Percentiles rank a stretch among this genome's conserved stretches.
Evolutionary conservation across 2,113 vertebrate genomes (phyloP).

Genomic region (Dasyprocta punctata): DNA sequence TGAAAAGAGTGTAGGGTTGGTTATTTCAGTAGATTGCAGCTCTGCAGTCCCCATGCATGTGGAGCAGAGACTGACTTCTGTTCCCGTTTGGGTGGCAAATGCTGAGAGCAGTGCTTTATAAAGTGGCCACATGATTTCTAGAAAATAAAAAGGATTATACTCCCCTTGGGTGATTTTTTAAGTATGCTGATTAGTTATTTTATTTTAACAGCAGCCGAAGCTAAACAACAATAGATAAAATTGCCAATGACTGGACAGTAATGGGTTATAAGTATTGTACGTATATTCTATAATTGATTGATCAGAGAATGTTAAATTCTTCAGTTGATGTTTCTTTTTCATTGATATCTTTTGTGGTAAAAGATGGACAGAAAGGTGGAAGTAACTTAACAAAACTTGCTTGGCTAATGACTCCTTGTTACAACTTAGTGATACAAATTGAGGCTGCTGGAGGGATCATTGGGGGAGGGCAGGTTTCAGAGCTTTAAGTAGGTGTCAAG

Average conservation of each 20-base stretch:
- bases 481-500: conserved; percentile 5
- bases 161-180: neutral
- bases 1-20: neutral
- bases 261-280: neutral
- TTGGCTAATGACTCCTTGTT: neutral
- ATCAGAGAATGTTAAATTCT: neutral
- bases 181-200: neutral
- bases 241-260: neutral
- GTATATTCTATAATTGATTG: neutral
- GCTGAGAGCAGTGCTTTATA: neutral
- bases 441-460: neutral
- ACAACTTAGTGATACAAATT: too few species aligned
- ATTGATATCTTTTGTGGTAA: neutral
- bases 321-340: neutral
- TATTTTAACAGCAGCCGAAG: neutral
- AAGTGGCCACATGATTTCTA: neutral
- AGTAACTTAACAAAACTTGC: neutral
- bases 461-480: neutral
- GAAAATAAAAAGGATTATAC: neutral
- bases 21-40: too few species aligned
- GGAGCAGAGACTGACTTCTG: neutral
- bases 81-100: neutral
- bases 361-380: neutral
- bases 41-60: neutral
- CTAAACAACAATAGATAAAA: neutral